Base-by-base conservation (phyloP, 2,888 invertebrate genomes). In the Hirtodrosophila trivittata region DNA sequence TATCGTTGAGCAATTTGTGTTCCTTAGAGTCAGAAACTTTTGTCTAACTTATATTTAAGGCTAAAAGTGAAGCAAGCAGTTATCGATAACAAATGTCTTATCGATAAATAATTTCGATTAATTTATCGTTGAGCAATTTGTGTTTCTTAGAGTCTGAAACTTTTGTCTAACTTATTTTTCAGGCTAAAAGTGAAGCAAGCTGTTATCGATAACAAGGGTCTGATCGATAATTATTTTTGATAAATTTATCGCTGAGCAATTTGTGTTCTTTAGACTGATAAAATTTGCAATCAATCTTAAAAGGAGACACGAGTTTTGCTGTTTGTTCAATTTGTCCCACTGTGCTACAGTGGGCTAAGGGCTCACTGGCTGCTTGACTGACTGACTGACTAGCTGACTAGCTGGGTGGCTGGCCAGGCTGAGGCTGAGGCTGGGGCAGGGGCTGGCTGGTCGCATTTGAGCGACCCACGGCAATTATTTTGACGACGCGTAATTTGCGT, bases 401-500 rank as follows among this genome's bases (percentile, higher is more conserved):
- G 14, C 41, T 58, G 37, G 37, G 18, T 57, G 70, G 43, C 47
- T 21, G 18, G 18, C 18, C 5, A 5, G 43, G 26, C 30, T 43
- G 49, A 14, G 16, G 13, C n/a, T n/a, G n/a, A n/a, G 52, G 30
- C 62, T 33, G 45, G 10, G 10, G n/a, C 39, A 21, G 21, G 6
- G 62, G 14, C 46, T 56, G 41, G 9, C 38, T 37, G 45, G 35
- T 41, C 25, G 21, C 47, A 12, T 33, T 47, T 77, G 77, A 60
- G 65, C 80, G 80, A 78, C 76, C 77, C 76, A 76, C 74, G 86
- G 86, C 86, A 80, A 80, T 80, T 80, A 80, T 80, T 80, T 80
- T 80, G 80, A 80, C 84, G 86, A 80, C 74, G 80, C 80, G 86
- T 86, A 80, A 80, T 80, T 80, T 80, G 80, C 80, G 80, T 80